phyloP scores from a whole-genome alignment of 2,797 vertebrate species.

The Ibycter americanus region DNA sequence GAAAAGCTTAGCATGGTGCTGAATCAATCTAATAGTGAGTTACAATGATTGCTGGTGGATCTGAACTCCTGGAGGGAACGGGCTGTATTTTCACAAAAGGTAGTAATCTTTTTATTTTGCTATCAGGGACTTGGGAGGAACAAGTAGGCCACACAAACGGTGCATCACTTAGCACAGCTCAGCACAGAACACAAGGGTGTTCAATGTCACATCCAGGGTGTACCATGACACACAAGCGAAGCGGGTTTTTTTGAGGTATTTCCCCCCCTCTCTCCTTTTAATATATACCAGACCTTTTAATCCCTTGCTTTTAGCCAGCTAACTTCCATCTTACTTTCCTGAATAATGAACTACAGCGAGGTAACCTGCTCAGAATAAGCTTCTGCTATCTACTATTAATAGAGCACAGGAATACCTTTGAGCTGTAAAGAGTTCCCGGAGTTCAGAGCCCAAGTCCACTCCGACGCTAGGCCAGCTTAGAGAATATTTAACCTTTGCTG shows the following conservation, averaged over 20 bases:
- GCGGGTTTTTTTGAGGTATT: background rate
- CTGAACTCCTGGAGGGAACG: background rate
- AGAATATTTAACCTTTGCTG: background rate
- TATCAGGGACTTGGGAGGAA: background rate
- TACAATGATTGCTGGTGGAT: background rate
- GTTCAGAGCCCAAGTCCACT: background rate
- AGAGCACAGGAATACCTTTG: background rate
- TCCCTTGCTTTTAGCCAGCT: background rate
- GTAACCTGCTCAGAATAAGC: background rate
- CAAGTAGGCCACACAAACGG: background rate
- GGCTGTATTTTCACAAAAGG: conserved; percentile 1
- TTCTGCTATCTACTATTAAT: background rate
- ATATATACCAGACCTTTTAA: background rate
- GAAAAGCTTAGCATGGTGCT: background rate
- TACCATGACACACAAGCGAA: background rate
- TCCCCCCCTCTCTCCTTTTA: background rate
- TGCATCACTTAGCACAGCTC: background rate
- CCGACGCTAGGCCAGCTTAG: background rate
- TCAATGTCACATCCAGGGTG: background rate
- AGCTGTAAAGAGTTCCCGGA: background rate
- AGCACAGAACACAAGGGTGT: background rate
- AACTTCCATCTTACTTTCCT: background rate
- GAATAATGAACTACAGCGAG: background rate
- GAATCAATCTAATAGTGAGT: conserved; percentile 11
- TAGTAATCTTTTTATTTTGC: background rate